Base-by-base conservation (phyloP, 1,140 invertebrate genomes). In the Agrypnia vestita region DNA sequence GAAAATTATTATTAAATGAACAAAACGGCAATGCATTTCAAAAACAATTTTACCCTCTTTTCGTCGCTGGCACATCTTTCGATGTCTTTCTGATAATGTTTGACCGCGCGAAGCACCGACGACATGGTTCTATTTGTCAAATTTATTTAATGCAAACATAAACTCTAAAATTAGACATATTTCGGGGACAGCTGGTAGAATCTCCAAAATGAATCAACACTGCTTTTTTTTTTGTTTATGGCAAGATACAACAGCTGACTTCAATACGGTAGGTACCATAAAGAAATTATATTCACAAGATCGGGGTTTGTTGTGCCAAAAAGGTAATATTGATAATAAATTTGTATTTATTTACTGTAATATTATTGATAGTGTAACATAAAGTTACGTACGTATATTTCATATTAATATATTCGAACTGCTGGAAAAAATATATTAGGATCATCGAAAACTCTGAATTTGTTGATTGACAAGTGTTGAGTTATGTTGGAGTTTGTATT, bases 41-140 rank as follows among this genome's bases (percentile, higher is more conserved):
- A 59, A 64, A 47, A 49, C 51, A 11, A 7, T 49, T 46, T 71
- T 21, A 83, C 82, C 82, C 79, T 73, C 17, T 80, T 80, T 6
- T 79, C 67, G 46, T 83, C 79, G 76, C 44, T 21, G 25, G 10
- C 49, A 53, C 61, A 62, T 25, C 72, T 62, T 75, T 83, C 82
- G 43, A 83, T 74, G 71, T 80, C 76, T 17, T 56, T 71, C 64
- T 83, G 82, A 61, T 83, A 83, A 77, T 83, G 82, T 46, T 73
- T 83, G 44, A 83, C 79, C 56, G 61, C 62, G 35, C 72, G 79
- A 62, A 80, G 55, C 35, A 80, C 56, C 17, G 75, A 69, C 15
- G 76, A 71, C 81, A 82, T 82, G 62, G n/a, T 67, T 62, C 71
- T 72, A 69, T 67, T 9, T 47, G n/a, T 78, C 17, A 51, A 56